phyloP scores from a whole-genome alignment of 2,113 vertebrate genomes.

The Dolichotis patagonum region DNA sequence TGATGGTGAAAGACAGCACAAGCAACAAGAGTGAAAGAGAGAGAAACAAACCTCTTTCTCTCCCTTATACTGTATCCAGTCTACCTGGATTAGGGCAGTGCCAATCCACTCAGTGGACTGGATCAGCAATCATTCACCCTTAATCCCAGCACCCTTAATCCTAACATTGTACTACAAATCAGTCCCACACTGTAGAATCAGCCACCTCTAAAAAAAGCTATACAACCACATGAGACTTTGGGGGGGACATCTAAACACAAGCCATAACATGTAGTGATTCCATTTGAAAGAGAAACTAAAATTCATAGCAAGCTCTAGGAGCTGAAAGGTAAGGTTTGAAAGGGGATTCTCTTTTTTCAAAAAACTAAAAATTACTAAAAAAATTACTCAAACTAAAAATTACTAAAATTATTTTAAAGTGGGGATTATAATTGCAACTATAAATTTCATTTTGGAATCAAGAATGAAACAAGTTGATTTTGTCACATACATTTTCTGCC shows the following conservation, averaged over 20 bases:
- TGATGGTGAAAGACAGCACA: too few species aligned
- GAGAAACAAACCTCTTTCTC: too few species aligned
- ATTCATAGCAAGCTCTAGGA: not conserved
- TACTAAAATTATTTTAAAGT: slow-evolving; percentile 45
- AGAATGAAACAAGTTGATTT: slow-evolving; percentile 26
- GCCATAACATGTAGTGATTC: not conserved
- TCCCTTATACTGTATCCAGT: too few species aligned
- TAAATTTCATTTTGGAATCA: slow-evolving; percentile 56
- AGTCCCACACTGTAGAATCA: too few species aligned
- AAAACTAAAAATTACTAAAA: slow-evolving; percentile 28
- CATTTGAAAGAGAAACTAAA: slow-evolving; percentile 14
- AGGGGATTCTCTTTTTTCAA: slow-evolving; percentile 22
- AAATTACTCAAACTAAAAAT: slow-evolving; percentile 43
- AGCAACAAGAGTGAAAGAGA: too few species aligned
- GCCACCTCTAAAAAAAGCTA: not conserved
- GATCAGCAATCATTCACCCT: too few species aligned
- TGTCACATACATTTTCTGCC: slow-evolving; percentile 26
- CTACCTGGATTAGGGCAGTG: too few species aligned
- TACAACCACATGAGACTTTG: not conserved
- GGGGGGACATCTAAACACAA: not conserved
- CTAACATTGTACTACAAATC: too few species aligned
- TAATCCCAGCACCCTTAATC: too few species aligned
- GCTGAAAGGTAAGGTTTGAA: not conserved
- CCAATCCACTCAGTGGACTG: too few species aligned
- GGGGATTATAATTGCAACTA: slow-evolving; percentile 20